Evolutionary conservation across 92 coral and sea anemone genomes (phyloP), one percentile per base, ranked within the genome.

Genomic region (Porites lobata): DNA sequence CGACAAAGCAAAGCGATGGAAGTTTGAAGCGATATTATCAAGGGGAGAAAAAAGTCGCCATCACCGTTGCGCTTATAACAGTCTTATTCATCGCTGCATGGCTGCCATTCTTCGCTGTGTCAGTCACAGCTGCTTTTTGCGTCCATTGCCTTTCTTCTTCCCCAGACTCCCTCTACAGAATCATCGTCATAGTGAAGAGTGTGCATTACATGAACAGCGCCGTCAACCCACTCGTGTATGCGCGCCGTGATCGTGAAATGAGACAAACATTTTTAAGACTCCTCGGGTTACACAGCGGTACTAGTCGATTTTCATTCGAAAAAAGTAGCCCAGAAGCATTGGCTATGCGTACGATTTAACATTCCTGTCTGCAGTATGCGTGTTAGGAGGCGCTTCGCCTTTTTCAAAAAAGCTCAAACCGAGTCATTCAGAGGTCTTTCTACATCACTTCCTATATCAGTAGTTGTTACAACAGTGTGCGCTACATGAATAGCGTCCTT

Each of bases 141-240:
- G 0, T 50, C 22, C 61, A 82, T 7, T 80, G 85, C 51, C 89
- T 91, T 22, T 81, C 65, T 12, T 57, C 90, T 21, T 66, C 76
- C 24, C 79, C 84, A 61, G 50, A 70, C 29, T 38, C 77, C 9
- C 89, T 83, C 57, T 65, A 12, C 12, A 51, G 65, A 4, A 59
- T 75, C 1, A 69, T 92, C 19, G 87, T 83, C 32, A 93, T 96
- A 65, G 96, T 94, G 8, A 96, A 96, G 81, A 91, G 98, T 96
- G 87, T 91, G 81, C 99, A 96, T 52, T 96, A 91, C 78, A 71
- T 92, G 66, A 96, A 96, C 91, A 96, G 99, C 56, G 96, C 96
- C 2, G 89, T 89, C 11, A 96, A 96, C 80, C 98, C 99, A 2
- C 84, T 93, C 7, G 92, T 96, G 50, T 96, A 95, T 79, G 98